Conservation (phyloP, 2,888 invertebrate species). For the Mesorhabditis sp. region DNA sequence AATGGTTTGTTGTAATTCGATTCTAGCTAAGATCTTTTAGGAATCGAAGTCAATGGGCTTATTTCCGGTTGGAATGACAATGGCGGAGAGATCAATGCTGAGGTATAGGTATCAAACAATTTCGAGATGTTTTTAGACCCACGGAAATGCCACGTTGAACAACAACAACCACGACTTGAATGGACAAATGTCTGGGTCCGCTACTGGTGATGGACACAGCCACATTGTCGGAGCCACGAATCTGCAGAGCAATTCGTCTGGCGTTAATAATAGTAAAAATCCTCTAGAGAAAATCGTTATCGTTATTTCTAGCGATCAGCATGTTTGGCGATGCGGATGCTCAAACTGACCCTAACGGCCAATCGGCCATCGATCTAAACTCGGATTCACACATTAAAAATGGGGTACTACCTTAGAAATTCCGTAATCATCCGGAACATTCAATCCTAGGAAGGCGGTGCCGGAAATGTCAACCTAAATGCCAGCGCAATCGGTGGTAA, state of each 20-base stretch:
- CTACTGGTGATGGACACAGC: slow-evolving; percentile 35
- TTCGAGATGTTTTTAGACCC: slow-evolving; percentile 12
- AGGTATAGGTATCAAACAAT: slow-evolving; percentile 13
- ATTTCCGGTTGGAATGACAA: slow-evolving; percentile 33
- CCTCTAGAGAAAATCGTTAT: background rate
- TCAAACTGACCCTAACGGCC: slow-evolving; percentile 18
- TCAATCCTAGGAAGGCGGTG: slow-evolving; percentile 15
- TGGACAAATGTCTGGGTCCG: slow-evolving; percentile 35
- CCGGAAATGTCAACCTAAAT: slow-evolving; percentile 24
- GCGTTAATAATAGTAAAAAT: slow-evolving; percentile 22
- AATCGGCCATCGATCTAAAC: slow-evolving; percentile 26
- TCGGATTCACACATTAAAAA: slow-evolving; percentile 25
- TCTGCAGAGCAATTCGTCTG: slow-evolving; percentile 27
- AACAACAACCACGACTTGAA: slow-evolving; percentile 19
- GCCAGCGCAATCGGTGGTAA: slow-evolving; percentile 25
- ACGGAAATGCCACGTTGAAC: slow-evolving; percentile 33
- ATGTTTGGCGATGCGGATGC: slow-evolving; percentile 36
- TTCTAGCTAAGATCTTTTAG: slow-evolving; percentile 14
- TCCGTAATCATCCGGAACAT: background rate
- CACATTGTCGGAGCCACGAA: slow-evolving; percentile 40
- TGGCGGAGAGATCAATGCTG: slow-evolving; percentile 32
- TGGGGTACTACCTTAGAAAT: slow-evolving; percentile 11
- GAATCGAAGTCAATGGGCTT: slow-evolving; percentile 40
- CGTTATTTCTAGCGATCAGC: slow-evolving; percentile 25
- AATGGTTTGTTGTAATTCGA: slow-evolving; percentile 18